Conservation (phyloP, 1,140 invertebrate genomes). For the Drosophila yakuba region DNA sequence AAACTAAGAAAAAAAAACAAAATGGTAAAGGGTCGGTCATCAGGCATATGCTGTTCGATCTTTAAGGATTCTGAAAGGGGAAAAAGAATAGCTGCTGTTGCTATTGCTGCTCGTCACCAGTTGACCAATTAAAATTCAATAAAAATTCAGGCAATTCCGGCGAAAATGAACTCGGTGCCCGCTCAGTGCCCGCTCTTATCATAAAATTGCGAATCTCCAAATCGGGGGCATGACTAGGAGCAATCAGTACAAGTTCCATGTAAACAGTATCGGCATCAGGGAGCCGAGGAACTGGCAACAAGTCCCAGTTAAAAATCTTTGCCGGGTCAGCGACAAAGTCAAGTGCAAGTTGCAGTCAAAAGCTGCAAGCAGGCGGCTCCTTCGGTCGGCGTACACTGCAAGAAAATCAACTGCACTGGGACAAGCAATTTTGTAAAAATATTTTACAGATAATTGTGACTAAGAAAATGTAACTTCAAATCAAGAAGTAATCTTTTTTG, state of each 20-base stretch:
- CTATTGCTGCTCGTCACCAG: constrained; percentile 5
- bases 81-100: not conserved
- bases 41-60: constrained; percentile 9
- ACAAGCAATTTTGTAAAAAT: too few species aligned
- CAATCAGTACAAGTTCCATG: constrained; percentile 84
- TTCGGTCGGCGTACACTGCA: constrained; percentile 24
- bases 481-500: too few species aligned
- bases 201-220: constrained; percentile 71
- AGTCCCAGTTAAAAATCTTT: constrained; percentile 74
- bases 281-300: constrained; percentile 32
- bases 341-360: constrained; percentile 65
- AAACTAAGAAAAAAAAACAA: too few species aligned
- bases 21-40: constrained; percentile 7
- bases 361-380: constrained; percentile 13
- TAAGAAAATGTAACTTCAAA: too few species aligned
- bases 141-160: constrained; percentile 75
- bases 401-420: not conserved
- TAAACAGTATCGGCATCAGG: constrained; percentile 76
- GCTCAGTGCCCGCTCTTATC: constrained; percentile 43
- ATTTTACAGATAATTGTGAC: too few species aligned
- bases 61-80: not conserved
- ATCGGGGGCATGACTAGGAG: constrained; percentile 84
- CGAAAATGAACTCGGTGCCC: constrained; percentile 59
- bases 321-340: constrained; percentile 76
- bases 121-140: constrained; percentile 79